Evolutionary conservation across 1,140 invertebrate genomes (phyloP).

Genomic region (Cataglyphis hispanica): DNA sequence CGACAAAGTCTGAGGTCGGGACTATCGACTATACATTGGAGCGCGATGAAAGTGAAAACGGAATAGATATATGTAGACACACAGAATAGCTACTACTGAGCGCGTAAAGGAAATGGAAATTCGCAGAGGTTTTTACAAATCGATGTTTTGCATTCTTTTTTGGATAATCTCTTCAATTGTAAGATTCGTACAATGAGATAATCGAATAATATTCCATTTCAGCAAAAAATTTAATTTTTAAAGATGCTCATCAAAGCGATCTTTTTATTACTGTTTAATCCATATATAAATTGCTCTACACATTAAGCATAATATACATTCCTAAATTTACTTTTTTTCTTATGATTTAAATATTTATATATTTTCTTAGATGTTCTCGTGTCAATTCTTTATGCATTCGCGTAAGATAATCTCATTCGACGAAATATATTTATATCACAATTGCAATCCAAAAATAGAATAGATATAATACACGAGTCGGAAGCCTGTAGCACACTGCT

Average conservation of each 20-base stretch:
- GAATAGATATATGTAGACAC: slow-evolving; percentile 38
- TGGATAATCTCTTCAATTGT: background rate
- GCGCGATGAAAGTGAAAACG: slow-evolving; percentile 39
- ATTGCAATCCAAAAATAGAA: slow-evolving; percentile 36
- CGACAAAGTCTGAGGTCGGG: slow-evolving; percentile 81
- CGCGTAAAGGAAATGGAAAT: background rate
- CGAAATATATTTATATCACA: background rate
- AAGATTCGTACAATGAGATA: background rate
- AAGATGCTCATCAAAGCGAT: too few relatives aligned
- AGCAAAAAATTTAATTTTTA: background rate
- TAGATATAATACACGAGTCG: slow-evolving; percentile 32
- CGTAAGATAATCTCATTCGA: background rate
- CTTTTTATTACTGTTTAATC: too few relatives aligned
- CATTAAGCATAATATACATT: too few relatives aligned
- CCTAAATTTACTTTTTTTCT: background rate
- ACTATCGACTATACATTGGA: slow-evolving; percentile 67
- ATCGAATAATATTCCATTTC: background rate
- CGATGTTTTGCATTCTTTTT: background rate
- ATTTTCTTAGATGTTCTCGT: too few relatives aligned
- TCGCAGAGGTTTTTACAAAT: background rate
- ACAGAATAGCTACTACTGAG: background rate
- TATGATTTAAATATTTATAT: background rate
- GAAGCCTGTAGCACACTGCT: slow-evolving; percentile 77
- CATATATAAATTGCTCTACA: too few relatives aligned
- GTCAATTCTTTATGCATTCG: background rate